phyloP scores from a whole-genome alignment of 2,113 vertebrate species.

The Nycticebus coucang region DNA sequence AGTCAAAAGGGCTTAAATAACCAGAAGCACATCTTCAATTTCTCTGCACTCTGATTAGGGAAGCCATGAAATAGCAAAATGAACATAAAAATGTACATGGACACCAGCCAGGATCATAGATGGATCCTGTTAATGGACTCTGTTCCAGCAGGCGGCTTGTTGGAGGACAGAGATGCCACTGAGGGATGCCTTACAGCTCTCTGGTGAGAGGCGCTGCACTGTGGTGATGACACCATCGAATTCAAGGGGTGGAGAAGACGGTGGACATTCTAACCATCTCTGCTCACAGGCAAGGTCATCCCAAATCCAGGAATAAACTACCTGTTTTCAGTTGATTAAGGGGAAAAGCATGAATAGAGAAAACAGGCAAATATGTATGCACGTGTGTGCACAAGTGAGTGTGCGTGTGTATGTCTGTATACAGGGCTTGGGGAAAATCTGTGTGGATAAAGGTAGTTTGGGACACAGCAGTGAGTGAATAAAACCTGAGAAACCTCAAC shows the following conservation, averaged over 20 bases:
- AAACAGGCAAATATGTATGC: neutral
- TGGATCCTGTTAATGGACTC: neutral
- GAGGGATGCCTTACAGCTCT: neutral
- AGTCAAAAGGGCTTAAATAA: neutral
- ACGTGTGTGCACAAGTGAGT: neutral
- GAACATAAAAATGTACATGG: neutral
- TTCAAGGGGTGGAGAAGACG: accelerated
- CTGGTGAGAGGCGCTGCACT: neutral
- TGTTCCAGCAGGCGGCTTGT: neutral
- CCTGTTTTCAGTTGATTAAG: neutral
- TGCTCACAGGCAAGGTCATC: neutral
- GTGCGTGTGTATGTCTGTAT: neutral
- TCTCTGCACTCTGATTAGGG: neutral
- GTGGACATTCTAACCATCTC: neutral
- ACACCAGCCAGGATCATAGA: neutral
- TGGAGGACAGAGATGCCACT: neutral
- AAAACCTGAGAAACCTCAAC: conserved; percentile 38
- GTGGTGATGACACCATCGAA: neutral
- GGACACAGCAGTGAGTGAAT: neutral
- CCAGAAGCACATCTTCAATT: neutral
- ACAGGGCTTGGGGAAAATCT: neutral
- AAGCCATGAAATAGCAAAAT: neutral
- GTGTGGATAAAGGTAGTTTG: conserved; percentile 7
- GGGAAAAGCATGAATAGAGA: neutral
- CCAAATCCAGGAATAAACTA: neutral